These are phyloP conservation scores for Diabrotica balteata DNA, from an alignment of 2,888 invertebrate genomes.

Conservation along the genomic window DNA sequence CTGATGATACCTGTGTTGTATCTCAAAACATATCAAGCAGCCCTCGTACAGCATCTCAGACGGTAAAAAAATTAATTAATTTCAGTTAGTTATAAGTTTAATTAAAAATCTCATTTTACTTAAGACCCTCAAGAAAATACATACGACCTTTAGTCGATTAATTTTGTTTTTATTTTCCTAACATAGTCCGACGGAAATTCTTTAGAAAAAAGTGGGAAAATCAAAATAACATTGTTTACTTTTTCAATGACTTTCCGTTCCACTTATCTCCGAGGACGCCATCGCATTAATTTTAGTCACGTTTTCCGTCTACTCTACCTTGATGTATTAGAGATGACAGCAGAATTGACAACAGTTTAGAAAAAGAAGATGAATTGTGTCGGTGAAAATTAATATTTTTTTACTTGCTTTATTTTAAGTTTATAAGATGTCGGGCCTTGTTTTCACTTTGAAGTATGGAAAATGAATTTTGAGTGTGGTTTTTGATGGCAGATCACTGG, in stretches of 20 bases:
- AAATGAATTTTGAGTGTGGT: conserved; percentile 28
- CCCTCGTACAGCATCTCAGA: too few species aligned
- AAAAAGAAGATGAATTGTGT: conserved; percentile 58
- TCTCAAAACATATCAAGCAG: too few species aligned
- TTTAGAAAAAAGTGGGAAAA: conserved; percentile 40
- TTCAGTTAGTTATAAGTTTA: too few species aligned
- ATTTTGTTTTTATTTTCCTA: conserved; percentile 14
- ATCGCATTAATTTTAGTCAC: conserved; percentile 61
- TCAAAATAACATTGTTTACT: conserved; percentile 51
- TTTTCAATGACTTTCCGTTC: conserved; percentile 48
- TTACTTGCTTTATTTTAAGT: conserved; percentile 33
- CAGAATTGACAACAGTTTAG: conserved; percentile 59
- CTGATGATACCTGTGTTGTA: too few species aligned
- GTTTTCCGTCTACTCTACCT: conserved; percentile 55
- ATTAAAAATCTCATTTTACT: too few species aligned
- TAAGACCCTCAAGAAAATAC: too few species aligned
- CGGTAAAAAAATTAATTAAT: too few species aligned
- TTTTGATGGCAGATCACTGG: conserved; percentile 9
- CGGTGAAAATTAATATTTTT: conserved; percentile 56
- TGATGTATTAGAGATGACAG: conserved; percentile 61
- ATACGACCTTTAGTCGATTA: conserved; percentile 4
- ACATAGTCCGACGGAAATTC: conserved; percentile 22
- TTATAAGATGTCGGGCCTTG: conserved; percentile 43
- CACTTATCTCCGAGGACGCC: conserved; percentile 52
- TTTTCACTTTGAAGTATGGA: conserved; percentile 40